phyloP scores from a whole-genome alignment of 2,113 vertebrate genomes.

The Cacatua alba region DNA sequence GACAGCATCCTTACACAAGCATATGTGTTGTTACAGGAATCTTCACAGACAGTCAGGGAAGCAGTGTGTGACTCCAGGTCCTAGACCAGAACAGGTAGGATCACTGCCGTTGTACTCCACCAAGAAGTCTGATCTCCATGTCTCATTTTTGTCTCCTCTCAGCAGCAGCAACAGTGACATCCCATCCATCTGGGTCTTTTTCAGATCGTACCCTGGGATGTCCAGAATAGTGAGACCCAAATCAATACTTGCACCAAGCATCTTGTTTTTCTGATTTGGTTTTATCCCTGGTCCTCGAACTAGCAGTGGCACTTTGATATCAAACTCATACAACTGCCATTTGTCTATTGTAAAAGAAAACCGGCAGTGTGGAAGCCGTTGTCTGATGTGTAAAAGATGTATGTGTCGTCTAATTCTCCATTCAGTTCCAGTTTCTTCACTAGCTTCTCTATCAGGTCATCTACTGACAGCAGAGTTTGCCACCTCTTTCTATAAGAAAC shows the following conservation, averaged over 20 bases:
- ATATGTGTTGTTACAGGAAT: conserved; percentile 94
- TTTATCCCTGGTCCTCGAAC: conserved; percentile 93
- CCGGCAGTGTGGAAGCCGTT: conserved; percentile 95
- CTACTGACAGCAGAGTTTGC: conserved; percentile 94
- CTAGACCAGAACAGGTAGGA: conserved; percentile 89
- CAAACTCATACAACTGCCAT: conserved; percentile 95
- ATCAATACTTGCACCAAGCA: conserved; percentile 93
- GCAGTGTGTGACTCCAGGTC: conserved; percentile 93
- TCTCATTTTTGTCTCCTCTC: conserved; percentile 82
- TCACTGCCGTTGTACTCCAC: conserved; percentile 88
- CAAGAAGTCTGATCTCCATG: conserved; percentile 91
- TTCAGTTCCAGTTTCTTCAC: conserved; percentile 84
- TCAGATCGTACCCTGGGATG: conserved; percentile 87
- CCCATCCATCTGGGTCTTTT: conserved; percentile 94
- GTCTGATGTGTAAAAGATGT: conserved; percentile 94
- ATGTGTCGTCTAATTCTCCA: conserved; percentile 89
- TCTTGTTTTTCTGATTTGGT: conserved; percentile 91
- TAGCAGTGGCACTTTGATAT: conserved; percentile 93
- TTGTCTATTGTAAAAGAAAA: conserved; percentile 97
- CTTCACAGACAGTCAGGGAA: conserved; percentile 98
- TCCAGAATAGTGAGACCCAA: conserved; percentile 96
- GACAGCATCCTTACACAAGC: conserved; percentile 90
- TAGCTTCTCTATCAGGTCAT: conserved; percentile 93
- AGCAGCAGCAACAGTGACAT: conserved; percentile 88
- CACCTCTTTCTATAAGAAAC: conserved; percentile 95